phyloP scores from a whole-genome alignment of 2,113 vertebrate genomes.

The Sebastes fasciatus region DNA sequence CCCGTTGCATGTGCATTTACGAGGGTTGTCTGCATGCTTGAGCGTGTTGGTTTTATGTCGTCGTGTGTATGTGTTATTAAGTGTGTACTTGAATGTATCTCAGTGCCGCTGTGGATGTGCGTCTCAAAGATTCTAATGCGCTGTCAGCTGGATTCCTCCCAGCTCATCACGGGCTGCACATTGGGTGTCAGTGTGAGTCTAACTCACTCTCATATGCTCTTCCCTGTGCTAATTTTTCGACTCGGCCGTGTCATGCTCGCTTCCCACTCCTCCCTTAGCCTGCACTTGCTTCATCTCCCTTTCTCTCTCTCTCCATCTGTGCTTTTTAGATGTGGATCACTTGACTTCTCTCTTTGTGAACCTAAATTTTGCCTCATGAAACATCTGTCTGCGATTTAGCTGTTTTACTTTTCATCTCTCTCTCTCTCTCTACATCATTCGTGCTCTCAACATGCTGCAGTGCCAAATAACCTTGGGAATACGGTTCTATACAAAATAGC shows the following conservation, averaged over 20 bases:
- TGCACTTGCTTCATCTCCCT: slow-evolving; percentile 19
- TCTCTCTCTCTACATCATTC: slow-evolving; percentile 22
- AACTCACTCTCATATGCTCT: slow-evolving; percentile 81
- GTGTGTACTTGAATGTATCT: slow-evolving; percentile 49
- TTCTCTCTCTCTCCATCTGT: slow-evolving; percentile 59
- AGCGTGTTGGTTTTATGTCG: slow-evolving; percentile 8
- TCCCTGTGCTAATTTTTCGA: slow-evolving; percentile 71
- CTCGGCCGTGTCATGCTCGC: slow-evolving; percentile 69
- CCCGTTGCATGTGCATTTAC: slow-evolving; percentile 33
- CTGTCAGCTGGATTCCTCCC: slow-evolving; percentile 79
- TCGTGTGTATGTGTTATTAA: slow-evolving; percentile 24
- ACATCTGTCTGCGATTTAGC: slow-evolving; percentile 62
- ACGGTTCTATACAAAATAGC: slow-evolving; percentile 30
- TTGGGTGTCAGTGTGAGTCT: slow-evolving; percentile 78
- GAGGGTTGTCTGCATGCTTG: slow-evolving; percentile 21
- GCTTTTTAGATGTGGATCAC: slow-evolving; percentile 60
- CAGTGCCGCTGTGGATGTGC: slow-evolving; percentile 58
- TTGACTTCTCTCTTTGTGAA: slow-evolving; percentile 61
- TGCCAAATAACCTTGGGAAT: slow-evolving; percentile 50
- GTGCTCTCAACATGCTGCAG: slow-evolving; percentile 25
- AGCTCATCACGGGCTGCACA: slow-evolving; percentile 76
- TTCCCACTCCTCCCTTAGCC: slow-evolving; percentile 57
- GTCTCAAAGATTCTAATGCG: slow-evolving; percentile 69
- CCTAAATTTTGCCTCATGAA: slow-evolving; percentile 57
- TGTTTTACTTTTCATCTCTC: slow-evolving; percentile 40